Evolutionary conservation across 2,113 vertebrate species (phyloP).

Genomic region (Mesitornis unicolor): DNA sequence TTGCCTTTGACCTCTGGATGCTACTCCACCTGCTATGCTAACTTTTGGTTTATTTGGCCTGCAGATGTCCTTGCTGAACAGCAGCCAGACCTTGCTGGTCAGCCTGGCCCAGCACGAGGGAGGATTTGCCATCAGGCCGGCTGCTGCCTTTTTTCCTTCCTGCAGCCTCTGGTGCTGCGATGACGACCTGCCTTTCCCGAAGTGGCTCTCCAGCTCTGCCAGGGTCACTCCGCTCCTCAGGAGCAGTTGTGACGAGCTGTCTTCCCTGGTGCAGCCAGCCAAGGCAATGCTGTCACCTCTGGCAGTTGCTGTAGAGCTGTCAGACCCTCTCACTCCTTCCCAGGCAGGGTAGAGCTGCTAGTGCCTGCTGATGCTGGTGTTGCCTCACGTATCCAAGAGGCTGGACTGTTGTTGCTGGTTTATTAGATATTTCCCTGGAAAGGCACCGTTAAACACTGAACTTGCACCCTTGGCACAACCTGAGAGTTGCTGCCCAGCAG

Average conservation of each 20-base stretch:
- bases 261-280: not conserved
- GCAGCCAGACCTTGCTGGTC: not conserved
- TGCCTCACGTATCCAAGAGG: not conserved
- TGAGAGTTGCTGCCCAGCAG: too few relatives aligned
- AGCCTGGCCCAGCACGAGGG: fast-evolving
- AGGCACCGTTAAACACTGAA: not conserved
- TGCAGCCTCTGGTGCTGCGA: not conserved
- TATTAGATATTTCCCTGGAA: not conserved
- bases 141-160: not conserved
- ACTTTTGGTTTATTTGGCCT: not conserved
- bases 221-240: not conserved
- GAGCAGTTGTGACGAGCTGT: not conserved
- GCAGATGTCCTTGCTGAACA: not conserved
- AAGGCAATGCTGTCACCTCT: constrained; percentile 6
- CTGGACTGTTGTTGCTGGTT: not conserved
- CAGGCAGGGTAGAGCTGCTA: not conserved
- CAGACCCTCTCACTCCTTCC: not conserved
- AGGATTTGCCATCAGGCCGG: not conserved
- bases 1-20: not conserved
- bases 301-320: not conserved
- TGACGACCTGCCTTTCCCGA: not conserved
- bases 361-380: not conserved
- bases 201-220: not conserved
- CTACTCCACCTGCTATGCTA: not conserved
- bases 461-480: not conserved